These are phyloP conservation scores for Hemibagrus guttatus DNA, from an alignment of 2,797 vertebrate species.

Conservation along the genomic window DNA sequence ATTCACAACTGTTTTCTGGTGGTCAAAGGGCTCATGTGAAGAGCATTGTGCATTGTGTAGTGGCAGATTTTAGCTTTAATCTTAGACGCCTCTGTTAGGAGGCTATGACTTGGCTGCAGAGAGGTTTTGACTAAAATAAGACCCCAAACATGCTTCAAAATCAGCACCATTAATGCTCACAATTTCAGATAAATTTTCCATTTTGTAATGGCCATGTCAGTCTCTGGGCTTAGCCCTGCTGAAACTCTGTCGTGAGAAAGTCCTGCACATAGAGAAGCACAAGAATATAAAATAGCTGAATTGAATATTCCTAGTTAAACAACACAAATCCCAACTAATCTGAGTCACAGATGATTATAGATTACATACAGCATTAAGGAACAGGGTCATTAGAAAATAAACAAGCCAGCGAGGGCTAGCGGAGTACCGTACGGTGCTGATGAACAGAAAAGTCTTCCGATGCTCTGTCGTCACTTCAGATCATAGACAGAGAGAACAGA, in stretches of 20 bases:
- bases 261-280: background rate
- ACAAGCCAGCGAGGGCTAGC: background rate
- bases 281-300: background rate
- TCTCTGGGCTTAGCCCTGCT: background rate
- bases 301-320: background rate
- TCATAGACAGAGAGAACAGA: background rate
- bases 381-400: slow-evolving; percentile 17
- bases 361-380: background rate
- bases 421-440: background rate
- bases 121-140: background rate
- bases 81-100: background rate
- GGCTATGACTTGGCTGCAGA: background rate
- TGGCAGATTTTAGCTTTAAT: background rate
- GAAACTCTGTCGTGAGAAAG: background rate
- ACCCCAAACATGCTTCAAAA: background rate
- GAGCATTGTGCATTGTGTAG: background rate
- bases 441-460: background rate
- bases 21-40: background rate
- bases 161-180: background rate
- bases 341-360: background rate
- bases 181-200: background rate
- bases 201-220: background rate
- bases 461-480: background rate
- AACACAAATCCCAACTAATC: background rate
- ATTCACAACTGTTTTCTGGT: background rate